Percentiles rank a stretch among this genome's conserved stretches.
Evolutionary conservation across 2,113 vertebrate species (phyloP).

Genomic region (Acanthisitta chloris): DNA sequence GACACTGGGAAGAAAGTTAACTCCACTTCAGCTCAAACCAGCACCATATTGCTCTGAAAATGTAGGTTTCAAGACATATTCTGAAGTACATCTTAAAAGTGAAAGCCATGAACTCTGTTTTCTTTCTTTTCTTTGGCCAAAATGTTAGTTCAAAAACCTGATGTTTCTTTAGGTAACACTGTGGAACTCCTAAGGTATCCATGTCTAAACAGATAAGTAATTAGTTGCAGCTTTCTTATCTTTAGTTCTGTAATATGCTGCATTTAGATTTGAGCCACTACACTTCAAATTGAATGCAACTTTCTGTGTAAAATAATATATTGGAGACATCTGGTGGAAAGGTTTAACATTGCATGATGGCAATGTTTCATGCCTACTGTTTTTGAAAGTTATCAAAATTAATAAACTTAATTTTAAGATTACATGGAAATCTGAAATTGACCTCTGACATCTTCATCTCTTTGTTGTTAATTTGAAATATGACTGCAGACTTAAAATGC

Average conservation of each 20-base stretch:
- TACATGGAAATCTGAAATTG: background rate
- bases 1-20: too few relatives aligned
- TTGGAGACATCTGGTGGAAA: conserved; percentile 76
- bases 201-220: background rate
- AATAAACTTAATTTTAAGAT: background rate
- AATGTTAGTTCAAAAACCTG: background rate
- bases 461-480: background rate
- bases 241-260: background rate
- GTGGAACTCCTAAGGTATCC: background rate
- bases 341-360: conserved; percentile 16
- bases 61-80: background rate
- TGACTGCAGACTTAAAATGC: fast-evolving
- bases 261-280: background rate
- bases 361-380: background rate
- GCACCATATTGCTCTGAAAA: background rate
- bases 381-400: background rate
- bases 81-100: background rate
- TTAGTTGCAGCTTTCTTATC: background rate
- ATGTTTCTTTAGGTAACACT: background rate
- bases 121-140: background rate
- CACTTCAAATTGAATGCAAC: background rate
- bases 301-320: conserved; percentile 42
- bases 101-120: background rate
- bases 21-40: too few relatives aligned
- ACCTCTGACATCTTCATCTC: background rate